Base-by-base conservation (phyloP, 2,113 vertebrate genomes). In the Leiothrix lutea region DNA sequence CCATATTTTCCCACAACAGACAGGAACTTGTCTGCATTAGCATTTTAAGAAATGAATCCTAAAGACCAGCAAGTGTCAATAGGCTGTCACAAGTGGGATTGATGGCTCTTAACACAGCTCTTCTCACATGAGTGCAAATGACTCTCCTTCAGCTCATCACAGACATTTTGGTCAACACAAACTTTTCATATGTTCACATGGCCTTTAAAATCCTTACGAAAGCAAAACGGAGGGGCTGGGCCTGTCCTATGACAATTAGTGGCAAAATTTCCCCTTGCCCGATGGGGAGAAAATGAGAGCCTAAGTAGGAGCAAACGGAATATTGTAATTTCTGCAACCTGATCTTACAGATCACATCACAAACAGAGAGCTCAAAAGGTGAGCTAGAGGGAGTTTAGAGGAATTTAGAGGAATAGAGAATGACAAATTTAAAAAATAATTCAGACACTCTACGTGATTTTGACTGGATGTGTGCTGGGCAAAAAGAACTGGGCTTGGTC, bases 11-110 rank as follows among this genome's bases (percentile, higher is more conserved):
- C 75, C 95, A 96, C 90, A 95, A 62, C 73, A 95, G 80, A 93
- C 92, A 95, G 94, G 94, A 96, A 91, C 92, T 95, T 69, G 64
- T 83, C 88, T 85, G 79, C 70, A 96, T 92, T 92, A 91, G 90
- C 92, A 88, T 93, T 96, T 96, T 96, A 71, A 96, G 66, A 96
- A 96, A 95, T 26, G 35, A 86, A 92, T 92, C 74, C 90, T 88
- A 91, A 90, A 80, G 91, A 88, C 38, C 58, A 86, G 35, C 79
- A 92, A 94, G 88, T 77, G 66, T 97, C 90, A 95, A 80, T 86
- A 86, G 0, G 1, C 56, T 95, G 91, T 97, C 96, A 94, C 47
- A n/a, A 86, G 78, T 3, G 53, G 92, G 78, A 94, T 45, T 73
- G 88, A 95, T 96, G 84, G 54, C 48, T 79, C 58, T 84, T 88